Base-by-base conservation (phyloP, 2,113 vertebrate species). In the Podiceps cristatus region DNA sequence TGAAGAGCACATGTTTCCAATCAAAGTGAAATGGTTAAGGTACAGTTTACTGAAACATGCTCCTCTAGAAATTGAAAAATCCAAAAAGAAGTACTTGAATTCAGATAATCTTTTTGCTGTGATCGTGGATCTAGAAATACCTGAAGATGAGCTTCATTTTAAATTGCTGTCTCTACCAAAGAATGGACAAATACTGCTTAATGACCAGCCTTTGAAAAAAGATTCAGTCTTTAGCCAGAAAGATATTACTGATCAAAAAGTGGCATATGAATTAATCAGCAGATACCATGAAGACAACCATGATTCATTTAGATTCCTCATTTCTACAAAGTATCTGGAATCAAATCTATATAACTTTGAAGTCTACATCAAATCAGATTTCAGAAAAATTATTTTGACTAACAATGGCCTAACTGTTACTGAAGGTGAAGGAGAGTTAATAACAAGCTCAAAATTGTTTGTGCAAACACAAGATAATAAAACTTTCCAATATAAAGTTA, bases 361-460 rank as follows among this genome's bases (percentile, higher is more conserved):
- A 75, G 96, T 99, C 81, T 97, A 97, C 28, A 98, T 99, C 59
- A 99, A 98, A 97, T 98, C 99, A 64, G 98, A 98, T 82, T 95
- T 98, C 53, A 98, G 97, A 71, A 97, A 69, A 4, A 88, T 99
- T 86, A 96, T 98, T 94, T 92, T 99, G 86, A 99, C 83, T 73
- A 99, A 99, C 74, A 97, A 80, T 71, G 98, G 98, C 27, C 97
- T 99, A 29, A 96, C 91, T 25, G 95, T 99, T 92, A 94, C 85
- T 88, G 99, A 99, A 97, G 99, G 99, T 59, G 99, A 99, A 97
- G 98, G 98, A 96, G 99, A 98, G 88, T 93, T 99, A 69, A 99
- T 99, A 84, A 99, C 98, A 17, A 98, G 98, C 95, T 96, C 95
- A 0, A 94, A 98, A 45, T 95, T 99, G 75, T 99, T 99, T 98